Conservation (phyloP, 2,888 invertebrate genomes). For the Dolomedes plantarius region DNA sequence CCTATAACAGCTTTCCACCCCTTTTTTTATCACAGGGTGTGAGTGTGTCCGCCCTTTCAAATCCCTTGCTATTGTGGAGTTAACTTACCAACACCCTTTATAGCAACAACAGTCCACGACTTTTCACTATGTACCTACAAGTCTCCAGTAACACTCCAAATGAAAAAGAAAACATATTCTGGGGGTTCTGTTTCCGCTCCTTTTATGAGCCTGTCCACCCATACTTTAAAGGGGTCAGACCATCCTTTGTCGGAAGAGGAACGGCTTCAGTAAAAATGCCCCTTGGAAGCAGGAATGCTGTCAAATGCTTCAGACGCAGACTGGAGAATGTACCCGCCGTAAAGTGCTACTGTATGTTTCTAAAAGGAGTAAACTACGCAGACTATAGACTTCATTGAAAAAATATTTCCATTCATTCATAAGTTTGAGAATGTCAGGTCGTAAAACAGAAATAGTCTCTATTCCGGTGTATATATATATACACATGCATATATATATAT, state of each 20-base stretch:
- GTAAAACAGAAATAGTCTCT: too few species aligned
- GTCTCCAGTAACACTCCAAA: conserved; percentile 49
- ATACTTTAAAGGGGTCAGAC: conserved; percentile 3
- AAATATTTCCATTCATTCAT: too few species aligned
- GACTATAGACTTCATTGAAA: too few species aligned
- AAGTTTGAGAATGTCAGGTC: too few species aligned
- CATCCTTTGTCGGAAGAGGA: conserved; percentile 33
- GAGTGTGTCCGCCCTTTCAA: conserved; percentile 40
- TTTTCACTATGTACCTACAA: conserved; percentile 31
- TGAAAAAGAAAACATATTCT: conserved; percentile 42
- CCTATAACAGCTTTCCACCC: background rate
- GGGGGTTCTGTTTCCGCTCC: conserved; percentile 49
- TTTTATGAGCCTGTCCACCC: conserved; percentile 47
- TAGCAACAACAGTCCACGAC: conserved; percentile 26
- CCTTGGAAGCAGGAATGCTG: background rate
- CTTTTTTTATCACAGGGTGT: conserved; percentile 27
- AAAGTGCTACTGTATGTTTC: background rate
- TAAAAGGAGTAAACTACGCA: background rate
- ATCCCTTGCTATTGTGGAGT: conserved; percentile 34
- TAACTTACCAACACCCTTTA: conserved; percentile 28
- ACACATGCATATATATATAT: too few species aligned
- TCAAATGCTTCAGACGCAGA: conserved; percentile 1
- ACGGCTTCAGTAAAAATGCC: background rate
- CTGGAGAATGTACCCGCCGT: background rate
- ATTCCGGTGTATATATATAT: too few species aligned